Evolutionary conservation across 2,888 invertebrate species (phyloP).

Genomic region (Harpalus rubripes): DNA sequence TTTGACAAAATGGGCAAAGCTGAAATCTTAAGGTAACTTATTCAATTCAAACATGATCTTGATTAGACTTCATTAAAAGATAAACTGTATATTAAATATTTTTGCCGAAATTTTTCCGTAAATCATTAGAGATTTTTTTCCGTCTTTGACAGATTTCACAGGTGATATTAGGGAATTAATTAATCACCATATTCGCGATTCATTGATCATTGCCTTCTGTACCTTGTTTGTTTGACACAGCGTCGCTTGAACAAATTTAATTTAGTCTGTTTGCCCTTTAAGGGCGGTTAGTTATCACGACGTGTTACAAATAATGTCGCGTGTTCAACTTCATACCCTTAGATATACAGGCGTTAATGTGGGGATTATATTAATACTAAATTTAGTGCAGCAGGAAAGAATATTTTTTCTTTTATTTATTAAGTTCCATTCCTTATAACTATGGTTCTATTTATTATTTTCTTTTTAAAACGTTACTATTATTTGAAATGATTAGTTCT

Average conservation of each 20-base stretch:
- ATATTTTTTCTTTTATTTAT: too few species aligned
- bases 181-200: not conserved
- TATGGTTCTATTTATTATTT: too few species aligned
- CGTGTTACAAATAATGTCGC: not conserved
- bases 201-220: not conserved
- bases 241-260: not conserved
- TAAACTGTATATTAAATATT: too few species aligned
- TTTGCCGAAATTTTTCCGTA: too few species aligned
- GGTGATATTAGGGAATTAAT: not conserved
- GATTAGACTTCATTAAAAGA: too few species aligned
- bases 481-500: too few species aligned
- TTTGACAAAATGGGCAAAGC: too few species aligned
- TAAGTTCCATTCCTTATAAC: too few species aligned
- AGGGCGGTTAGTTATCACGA: not conserved
- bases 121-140: not conserved
- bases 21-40: too few species aligned
- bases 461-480: too few species aligned
- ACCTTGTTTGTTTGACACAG: not conserved
- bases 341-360: not conserved
- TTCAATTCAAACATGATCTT: too few species aligned
- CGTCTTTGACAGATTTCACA: not conserved
- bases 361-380: not conserved
- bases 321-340: not conserved
- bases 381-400: not conserved
- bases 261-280: not conserved